These are phyloP conservation scores for Charanyca ferruginea DNA, from an alignment of 2,888 invertebrate genomes.

Conservation along the genomic window DNA sequence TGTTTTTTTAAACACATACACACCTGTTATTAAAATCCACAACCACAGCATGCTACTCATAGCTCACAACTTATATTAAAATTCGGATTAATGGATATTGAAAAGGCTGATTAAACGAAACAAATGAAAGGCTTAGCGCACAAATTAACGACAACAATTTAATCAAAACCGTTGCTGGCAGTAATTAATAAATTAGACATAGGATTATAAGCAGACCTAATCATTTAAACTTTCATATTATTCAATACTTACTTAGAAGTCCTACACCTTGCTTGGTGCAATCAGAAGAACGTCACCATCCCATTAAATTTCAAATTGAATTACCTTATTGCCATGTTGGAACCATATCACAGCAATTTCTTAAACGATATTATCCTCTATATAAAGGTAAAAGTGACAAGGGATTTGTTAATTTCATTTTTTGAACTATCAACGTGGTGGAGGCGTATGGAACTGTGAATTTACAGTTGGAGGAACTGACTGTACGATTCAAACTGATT, in stretches of 20 bases:
- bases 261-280: background rate
- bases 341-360: too few species aligned
- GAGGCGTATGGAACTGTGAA: too few species aligned
- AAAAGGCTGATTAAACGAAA: conserved; percentile 4
- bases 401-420: too few species aligned
- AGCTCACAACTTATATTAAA: conserved; percentile 15
- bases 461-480: too few species aligned
- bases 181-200: conserved; percentile 12
- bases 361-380: too few species aligned
- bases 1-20: too few species aligned
- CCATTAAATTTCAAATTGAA: too few species aligned
- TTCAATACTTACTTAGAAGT: background rate
- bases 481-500: too few species aligned
- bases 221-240: background rate
- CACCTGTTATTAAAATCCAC: conserved; percentile 28
- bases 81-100: background rate
- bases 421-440: too few species aligned
- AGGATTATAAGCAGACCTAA: background rate
- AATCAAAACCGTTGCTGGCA: conserved; percentile 28
- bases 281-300: too few species aligned
- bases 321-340: too few species aligned
- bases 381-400: too few species aligned
- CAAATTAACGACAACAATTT: conserved; percentile 20
- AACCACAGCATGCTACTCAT: conserved; percentile 29
- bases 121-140: background rate